Conservation (phyloP, 53 echinoderm and acorn worm species). For the Glandiceps talaboti region DNA sequence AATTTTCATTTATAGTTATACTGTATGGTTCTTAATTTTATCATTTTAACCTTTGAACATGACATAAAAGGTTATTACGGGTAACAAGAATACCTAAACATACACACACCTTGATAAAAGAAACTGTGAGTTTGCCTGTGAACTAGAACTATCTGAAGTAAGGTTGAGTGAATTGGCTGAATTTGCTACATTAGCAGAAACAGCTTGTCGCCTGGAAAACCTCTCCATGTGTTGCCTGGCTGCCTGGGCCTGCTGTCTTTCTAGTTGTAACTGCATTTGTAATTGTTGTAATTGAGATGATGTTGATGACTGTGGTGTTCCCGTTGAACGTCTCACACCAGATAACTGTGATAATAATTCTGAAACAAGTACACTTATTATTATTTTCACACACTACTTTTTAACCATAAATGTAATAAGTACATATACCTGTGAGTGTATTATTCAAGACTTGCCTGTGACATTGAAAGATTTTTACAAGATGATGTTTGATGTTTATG, state of each 20-base stretch:
- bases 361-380: too few species aligned
- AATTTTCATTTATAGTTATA: too few species aligned
- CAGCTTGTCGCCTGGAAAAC: conserved; percentile 58
- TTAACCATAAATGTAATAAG: too few species aligned
- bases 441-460: too few species aligned
- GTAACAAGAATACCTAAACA: not conserved
- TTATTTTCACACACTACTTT: too few species aligned
- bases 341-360: conserved; percentile 97
- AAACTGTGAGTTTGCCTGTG: conserved; percentile 91
- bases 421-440: too few species aligned
- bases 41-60: too few species aligned
- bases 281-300: conserved; percentile 96
- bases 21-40: too few species aligned
- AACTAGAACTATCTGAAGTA: conserved; percentile 2
- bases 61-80: too few species aligned
- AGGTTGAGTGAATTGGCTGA: not conserved
- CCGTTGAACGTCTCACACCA: conserved; percentile 72
- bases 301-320: conserved; percentile 38
- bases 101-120: conserved; percentile 84
- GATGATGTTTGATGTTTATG: too few species aligned
- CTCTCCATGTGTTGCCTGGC: conserved; percentile 85
- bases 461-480: too few species aligned
- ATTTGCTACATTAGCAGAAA: conserved; percentile 16
- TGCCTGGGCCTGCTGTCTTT: conserved; percentile 77
- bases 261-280: conserved; percentile 98